Base-by-base conservation (phyloP, 2,113 vertebrate species). In the Pachycephala philippinensis region DNA sequence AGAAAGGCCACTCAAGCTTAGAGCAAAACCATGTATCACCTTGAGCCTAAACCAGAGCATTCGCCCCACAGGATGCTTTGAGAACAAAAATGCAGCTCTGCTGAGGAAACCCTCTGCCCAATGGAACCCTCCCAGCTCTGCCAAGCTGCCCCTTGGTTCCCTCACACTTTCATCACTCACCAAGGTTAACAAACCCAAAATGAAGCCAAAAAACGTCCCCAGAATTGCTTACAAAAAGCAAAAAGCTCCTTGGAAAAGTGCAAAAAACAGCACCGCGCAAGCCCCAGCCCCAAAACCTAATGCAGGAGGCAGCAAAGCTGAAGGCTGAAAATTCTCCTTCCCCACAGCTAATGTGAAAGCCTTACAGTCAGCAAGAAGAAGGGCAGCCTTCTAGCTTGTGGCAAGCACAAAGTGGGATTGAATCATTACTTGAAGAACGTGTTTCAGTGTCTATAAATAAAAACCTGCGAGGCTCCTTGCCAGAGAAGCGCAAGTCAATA, bases 361-460 rank as follows among this genome's bases (percentile, higher is more conserved):
- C 87, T 97, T 63, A 19, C 92, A 94, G 93, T 92, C 93, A 94
- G 90, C 68, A 94, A 97, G 94, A 84, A 93, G 77, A 97, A 96
- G 50, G 26, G 90, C 77, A 92, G 95, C 90, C 94, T 97, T 76
- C 95, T 75, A 96, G 97, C 93, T 96, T 87, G 97, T 95, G 92
- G 89, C 90, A 79, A 95, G 87, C 76, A 84, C 80, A 90, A 95
- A 97, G 94, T 76, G 91, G 97, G 92, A 94, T 84, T 93, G 92
- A 97, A 94, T 97, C 95, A 96, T 93, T 94, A 93, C 92, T 94
- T 94, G 93, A 88, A 95, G 95, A 95, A 97, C 96, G 93, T 93
- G 97, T 95, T 97, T 97, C 80, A 63, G 47, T 91, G 95, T 68
- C 96, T 97, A 98, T 97, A 98, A 98, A 98, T 97, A 98, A 97